Evolutionary conservation across 2,888 invertebrate genomes (phyloP).

Genomic region (Argyresthia goedartella): DNA sequence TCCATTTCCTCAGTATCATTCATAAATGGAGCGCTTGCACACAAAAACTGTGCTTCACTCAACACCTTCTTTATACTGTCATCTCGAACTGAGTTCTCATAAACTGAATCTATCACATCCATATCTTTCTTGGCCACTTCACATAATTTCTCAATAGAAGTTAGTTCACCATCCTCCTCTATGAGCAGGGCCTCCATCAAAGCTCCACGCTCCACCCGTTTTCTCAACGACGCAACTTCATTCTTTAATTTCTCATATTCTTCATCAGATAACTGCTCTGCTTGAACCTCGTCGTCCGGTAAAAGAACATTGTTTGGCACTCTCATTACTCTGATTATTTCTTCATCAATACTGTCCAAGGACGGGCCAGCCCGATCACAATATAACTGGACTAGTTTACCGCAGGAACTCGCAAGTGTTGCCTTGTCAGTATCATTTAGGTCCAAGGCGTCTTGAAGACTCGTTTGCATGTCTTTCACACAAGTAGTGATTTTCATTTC

Average conservation of each 20-base stretch:
- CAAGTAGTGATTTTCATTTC: constrained; percentile 51
- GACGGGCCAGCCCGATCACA: constrained; percentile 48
- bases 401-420: constrained; percentile 43
- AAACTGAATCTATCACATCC: constrained; percentile 41
- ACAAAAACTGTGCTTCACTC: constrained; percentile 37
- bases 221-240: constrained; percentile 39
- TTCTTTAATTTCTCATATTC: constrained; percentile 44
- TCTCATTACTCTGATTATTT: constrained; percentile 44
- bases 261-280: constrained; percentile 36
- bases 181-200: constrained; percentile 48
- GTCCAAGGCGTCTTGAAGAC: constrained; percentile 39
- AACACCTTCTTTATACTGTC: constrained; percentile 29
- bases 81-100: constrained; percentile 29
- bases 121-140: constrained; percentile 52
- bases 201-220: constrained; percentile 46
- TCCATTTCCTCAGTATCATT: constrained; percentile 20
- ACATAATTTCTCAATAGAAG: constrained; percentile 43
- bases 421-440: constrained; percentile 49
- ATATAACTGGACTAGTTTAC: constrained; percentile 45
- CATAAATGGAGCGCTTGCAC: constrained; percentile 38
- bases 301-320: constrained; percentile 50
- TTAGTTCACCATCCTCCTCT: constrained; percentile 48
- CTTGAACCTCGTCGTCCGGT: constrained; percentile 50
- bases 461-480: constrained; percentile 50
- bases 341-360: constrained; percentile 39